Evolutionary conservation across 2,888 invertebrate genomes (phyloP), one percentile per base, ranked within the genome.

Genomic region (Acutogordius australiensis): DNA sequence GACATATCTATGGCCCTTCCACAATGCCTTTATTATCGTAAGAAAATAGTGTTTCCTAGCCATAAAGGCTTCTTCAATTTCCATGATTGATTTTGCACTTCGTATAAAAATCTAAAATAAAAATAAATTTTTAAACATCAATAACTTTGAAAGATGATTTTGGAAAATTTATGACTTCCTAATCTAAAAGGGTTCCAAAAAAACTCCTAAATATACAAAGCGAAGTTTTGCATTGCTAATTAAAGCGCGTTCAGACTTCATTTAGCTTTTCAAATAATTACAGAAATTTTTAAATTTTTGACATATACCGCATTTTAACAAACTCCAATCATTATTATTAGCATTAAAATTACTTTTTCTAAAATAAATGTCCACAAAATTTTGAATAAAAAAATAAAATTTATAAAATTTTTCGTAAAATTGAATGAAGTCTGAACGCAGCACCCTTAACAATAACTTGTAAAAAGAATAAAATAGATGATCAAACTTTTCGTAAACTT

Each of bases 71-170:
- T 51, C 51, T 51, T 51, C 51, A 51, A 51, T 51, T 23, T n/a
- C 23, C 51, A 51, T 51, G 4, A 51, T 23, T 8, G 51, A 51
- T 51, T 51, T 51, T 13, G 51, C 51, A 51, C 51, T 23, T 8
- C 51, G 51, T 8, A 51, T 51, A 23, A 51, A 51, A n/a, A 51
- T 23, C 51, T 51, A 26, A 21, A 51, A 51, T 51, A n/a, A 51
- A n/a, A n/a, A 21, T 21, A n/a, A n/a, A n/a, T n/a, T n/a, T n/a
- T n/a, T n/a, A n/a, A n/a, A n/a, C n/a, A n/a, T n/a, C n/a, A n/a
- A n/a, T n/a, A n/a, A n/a, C n/a, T n/a, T n/a, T n/a, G n/a, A n/a
- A n/a, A n/a, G n/a, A n/a, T n/a, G n/a, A n/a, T n/a, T n/a, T n/a
- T n/a, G n/a, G n/a, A n/a, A n/a, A n/a, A n/a, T n/a, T n/a, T n/a